Conservation (phyloP, 2,113 vertebrate species). For the rabbit (Oryctolagus cuniculus) region DNA sequence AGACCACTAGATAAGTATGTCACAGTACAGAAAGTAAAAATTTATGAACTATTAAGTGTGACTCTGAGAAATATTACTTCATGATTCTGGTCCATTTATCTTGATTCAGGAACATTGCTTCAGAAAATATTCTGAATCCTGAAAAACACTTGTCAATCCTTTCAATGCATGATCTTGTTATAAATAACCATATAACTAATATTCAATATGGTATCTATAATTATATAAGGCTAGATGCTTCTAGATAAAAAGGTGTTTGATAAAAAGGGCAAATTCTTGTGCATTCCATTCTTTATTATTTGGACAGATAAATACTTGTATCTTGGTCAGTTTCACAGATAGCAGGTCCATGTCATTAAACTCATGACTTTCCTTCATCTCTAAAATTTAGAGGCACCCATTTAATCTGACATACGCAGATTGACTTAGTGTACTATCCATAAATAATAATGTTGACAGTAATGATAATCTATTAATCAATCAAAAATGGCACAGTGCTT, state of each 20-base stretch:
- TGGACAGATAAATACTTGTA: background rate
- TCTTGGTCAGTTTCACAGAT: background rate
- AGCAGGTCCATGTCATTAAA: background rate
- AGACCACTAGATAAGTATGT: background rate
- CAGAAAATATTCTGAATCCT: constrained; percentile 10
- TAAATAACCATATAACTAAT: background rate
- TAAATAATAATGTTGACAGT: background rate
- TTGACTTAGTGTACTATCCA: background rate
- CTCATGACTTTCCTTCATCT: background rate
- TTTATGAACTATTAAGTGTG: constrained; percentile 15
- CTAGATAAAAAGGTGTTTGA: background rate
- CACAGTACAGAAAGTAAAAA: background rate
- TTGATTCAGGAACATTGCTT: background rate
- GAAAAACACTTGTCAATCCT: background rate
- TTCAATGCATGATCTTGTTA: background rate
- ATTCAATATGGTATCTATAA: background rate
- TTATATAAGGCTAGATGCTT: background rate
- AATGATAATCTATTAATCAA: background rate
- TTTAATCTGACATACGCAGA: background rate
- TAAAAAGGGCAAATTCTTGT: background rate
- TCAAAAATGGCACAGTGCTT: too few species aligned
- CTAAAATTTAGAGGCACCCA: background rate
- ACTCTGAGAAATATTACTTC: background rate
- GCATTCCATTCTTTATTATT: background rate
- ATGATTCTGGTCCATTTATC: constrained; percentile 25